Evolutionary conservation across 2,888 invertebrate species (phyloP).

Genomic region (Lamproptera curius): DNA sequence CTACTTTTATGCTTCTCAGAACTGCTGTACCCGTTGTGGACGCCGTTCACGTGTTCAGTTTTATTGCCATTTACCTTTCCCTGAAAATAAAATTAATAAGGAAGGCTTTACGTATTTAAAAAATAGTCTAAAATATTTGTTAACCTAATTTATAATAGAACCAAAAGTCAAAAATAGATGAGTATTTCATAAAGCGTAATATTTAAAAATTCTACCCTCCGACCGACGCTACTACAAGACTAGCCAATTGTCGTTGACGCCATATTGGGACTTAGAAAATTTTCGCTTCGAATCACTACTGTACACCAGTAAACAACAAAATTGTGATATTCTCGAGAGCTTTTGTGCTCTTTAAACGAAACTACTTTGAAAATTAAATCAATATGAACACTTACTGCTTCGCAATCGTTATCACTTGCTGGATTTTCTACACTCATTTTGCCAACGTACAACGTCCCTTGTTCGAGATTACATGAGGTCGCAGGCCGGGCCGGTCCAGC

Average conservation of each 20-base stretch:
- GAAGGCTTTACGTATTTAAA: constrained; percentile 6
- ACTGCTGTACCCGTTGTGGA: constrained; percentile 86
- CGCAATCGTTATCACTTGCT: constrained; percentile 76
- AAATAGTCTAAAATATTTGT: constrained; percentile 13
- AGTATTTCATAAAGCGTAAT: constrained; percentile 5
- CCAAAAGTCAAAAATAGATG: neutral
- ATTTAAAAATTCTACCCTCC: constrained; percentile 28
- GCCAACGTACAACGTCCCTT: constrained; percentile 70
- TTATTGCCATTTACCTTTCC: constrained; percentile 75
- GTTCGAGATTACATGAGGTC: constrained; percentile 58
- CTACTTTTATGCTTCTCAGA: constrained; percentile 78
- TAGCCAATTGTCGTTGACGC: constrained; percentile 86
- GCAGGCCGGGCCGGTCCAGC: constrained; percentile 57
- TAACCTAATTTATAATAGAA: neutral
- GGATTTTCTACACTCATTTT: constrained; percentile 83
- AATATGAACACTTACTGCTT: constrained; percentile 76
- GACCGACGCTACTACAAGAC: constrained; percentile 62
- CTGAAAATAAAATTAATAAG: constrained; percentile 42
- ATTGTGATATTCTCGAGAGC: constrained; percentile 24
- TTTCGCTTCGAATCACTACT: constrained; percentile 65
- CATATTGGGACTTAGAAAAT: constrained; percentile 91
- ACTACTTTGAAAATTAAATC: constrained; percentile 29
- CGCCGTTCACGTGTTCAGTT: constrained; percentile 85
- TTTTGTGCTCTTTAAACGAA: constrained; percentile 30
- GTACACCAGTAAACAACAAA: constrained; percentile 72